phyloP scores from a whole-genome alignment of 2,113 vertebrate genomes.

The Cathartes aura region DNA sequence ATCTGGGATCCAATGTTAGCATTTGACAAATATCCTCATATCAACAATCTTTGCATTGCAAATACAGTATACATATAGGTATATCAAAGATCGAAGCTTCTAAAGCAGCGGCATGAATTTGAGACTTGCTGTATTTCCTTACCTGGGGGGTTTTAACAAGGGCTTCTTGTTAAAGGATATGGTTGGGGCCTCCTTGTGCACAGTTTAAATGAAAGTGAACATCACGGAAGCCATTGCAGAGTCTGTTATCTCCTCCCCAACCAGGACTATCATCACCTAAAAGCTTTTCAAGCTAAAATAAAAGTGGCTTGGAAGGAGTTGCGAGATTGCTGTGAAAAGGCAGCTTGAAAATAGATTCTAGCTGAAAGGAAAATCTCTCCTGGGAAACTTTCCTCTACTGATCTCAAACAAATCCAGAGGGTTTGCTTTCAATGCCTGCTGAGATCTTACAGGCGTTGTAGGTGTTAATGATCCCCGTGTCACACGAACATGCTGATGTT shows the following conservation, averaged over 20 bases:
- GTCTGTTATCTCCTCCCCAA: neutral
- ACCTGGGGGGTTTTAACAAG: neutral
- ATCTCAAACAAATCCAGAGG: neutral
- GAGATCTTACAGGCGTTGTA: neutral
- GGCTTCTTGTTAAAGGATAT: neutral
- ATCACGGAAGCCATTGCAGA: neutral
- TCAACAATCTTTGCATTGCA: neutral
- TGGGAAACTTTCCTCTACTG: neutral
- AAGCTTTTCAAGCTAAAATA: constrained; percentile 21
- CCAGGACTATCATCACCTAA: neutral
- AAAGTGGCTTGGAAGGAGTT: neutral
- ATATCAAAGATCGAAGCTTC: neutral
- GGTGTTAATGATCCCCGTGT: neutral
- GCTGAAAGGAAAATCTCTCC: neutral
- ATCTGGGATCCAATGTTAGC: neutral
- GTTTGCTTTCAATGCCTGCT: neutral
- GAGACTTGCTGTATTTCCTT: neutral
- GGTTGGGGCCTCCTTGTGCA: neutral
- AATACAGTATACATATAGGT: neutral
- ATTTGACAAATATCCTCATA: neutral
- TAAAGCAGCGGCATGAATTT: neutral
- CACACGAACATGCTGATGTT: neutral
- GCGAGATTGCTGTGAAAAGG: neutral
- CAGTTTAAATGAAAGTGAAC: neutral
- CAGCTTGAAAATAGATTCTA: constrained; percentile 20